Conservation (phyloP, 2,113 vertebrate genomes). For the Siniperca chuatsi region DNA sequence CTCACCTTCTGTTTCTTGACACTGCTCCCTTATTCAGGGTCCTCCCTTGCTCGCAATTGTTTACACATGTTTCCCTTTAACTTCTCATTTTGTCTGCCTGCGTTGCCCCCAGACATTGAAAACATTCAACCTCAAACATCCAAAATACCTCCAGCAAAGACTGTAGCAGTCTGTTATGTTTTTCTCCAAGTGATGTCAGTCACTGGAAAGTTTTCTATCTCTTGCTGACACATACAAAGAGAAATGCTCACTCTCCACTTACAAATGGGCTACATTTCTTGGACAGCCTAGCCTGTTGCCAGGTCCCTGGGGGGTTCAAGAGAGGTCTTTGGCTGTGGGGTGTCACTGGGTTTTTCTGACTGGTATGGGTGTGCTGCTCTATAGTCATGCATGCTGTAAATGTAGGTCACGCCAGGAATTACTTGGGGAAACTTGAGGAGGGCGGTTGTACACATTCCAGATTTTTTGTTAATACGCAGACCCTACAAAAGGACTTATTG, state of each 20-base stretch:
- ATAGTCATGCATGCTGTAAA: constrained; percentile 52
- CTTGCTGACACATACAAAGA: constrained; percentile 16
- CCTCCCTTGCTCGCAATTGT: constrained; percentile 2
- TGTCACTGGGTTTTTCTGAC: constrained; percentile 39
- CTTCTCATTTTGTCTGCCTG: constrained; percentile 9
- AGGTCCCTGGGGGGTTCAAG: constrained; percentile 46
- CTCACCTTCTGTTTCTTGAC: constrained; percentile 15
- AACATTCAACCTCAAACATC: constrained; percentile 4
- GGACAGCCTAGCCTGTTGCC: constrained; percentile 54
- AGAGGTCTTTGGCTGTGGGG: constrained; percentile 34
- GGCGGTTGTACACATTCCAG: constrained; percentile 11
- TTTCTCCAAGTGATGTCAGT: constrained; percentile 3
- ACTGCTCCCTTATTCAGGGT: constrained; percentile 7
- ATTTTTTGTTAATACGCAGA: constrained; percentile 18
- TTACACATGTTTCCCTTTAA: background rate
- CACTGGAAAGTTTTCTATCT: constrained; percentile 34
- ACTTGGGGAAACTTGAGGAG: constrained; percentile 50
- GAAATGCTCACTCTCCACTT: constrained; percentile 13
- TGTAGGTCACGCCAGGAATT: constrained; percentile 72
- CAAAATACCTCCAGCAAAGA: background rate
- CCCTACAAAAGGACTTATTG: constrained; percentile 7
- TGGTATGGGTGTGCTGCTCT: constrained; percentile 29
- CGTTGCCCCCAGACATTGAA: background rate
- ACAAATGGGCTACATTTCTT: constrained; percentile 62
- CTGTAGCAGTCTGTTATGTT: background rate